These are phyloP conservation scores for Lithobates sylvaticus DNA, from an alignment of 2,797 vertebrate genomes.

Conservation along the genomic window DNA sequence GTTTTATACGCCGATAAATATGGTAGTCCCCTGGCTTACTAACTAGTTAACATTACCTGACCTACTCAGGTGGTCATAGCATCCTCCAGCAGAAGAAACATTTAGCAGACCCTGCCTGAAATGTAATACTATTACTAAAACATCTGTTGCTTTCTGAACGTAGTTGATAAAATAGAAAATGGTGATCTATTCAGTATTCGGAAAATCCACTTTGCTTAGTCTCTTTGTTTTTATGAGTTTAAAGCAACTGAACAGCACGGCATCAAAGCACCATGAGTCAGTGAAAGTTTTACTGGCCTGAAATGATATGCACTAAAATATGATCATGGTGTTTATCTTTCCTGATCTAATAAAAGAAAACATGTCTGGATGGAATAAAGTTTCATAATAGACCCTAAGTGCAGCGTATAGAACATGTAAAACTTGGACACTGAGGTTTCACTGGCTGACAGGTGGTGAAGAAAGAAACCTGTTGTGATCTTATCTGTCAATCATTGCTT, in stretches of 20 bases:
- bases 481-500: constrained; percentile 1
- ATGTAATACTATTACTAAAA: too few relatives aligned
- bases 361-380: neutral
- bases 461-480: constrained; percentile 3
- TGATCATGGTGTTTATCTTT: constrained; percentile 23
- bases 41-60: neutral
- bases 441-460: constrained; percentile 22
- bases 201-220: too few relatives aligned
- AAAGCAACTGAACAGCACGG: neutral
- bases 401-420: constrained; percentile 12
- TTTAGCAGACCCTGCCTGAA: too few relatives aligned
- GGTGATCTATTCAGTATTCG: too few relatives aligned
- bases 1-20: too few relatives aligned
- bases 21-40: too few relatives aligned
- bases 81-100: too few relatives aligned
- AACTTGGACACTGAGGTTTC: constrained; percentile 26
- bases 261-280: neutral
- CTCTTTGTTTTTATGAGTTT: neutral
- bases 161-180: too few relatives aligned
- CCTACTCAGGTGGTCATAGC: too few relatives aligned
- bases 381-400: constrained; percentile 22
- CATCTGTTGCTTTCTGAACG: too few relatives aligned
- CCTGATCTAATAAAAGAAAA: constrained; percentile 37
- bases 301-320: constrained; percentile 16
- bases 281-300: neutral